Conservation (phyloP, 2,113 vertebrate genomes). For the Scopus umbretta region DNA sequence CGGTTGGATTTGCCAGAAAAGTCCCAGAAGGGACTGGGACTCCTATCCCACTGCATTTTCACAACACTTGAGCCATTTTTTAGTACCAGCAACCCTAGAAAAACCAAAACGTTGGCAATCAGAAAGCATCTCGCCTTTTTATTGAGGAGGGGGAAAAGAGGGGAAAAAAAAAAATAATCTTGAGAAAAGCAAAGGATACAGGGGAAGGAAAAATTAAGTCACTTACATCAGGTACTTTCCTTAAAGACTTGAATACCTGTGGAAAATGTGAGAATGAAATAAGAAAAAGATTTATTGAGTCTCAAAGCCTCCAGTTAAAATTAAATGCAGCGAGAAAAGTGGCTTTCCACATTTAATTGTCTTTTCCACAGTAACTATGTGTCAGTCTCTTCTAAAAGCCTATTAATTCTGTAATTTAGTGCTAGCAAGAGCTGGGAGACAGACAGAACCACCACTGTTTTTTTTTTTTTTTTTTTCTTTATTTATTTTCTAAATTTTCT, state of each 20-base stretch:
- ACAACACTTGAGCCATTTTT: not conserved
- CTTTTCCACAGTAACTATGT: conserved; percentile 68
- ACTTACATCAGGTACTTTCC: not conserved
- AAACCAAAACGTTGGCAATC: not conserved
- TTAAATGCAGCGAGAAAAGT: conserved; percentile 70
- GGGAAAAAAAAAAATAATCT: too few species aligned
- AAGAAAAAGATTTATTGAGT: conserved; percentile 72
- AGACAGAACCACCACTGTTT: not conserved
- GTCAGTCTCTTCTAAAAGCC: conserved; percentile 76
- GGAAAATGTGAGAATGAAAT: conserved; percentile 49
- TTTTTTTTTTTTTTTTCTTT: conserved; percentile 9
- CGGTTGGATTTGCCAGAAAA: not conserved
- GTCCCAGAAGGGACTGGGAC: not conserved
- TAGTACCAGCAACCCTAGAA: not conserved
- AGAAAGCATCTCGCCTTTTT: not conserved
- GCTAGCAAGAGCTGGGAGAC: conserved; percentile 43
- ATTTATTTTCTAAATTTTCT: too few species aligned
- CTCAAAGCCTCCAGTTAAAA: conserved; percentile 69
- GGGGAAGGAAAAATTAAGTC: not conserved
- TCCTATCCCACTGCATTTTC: not conserved
- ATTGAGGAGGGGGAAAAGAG: not conserved
- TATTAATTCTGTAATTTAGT: conserved; percentile 78
- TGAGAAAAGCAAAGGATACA: not conserved
- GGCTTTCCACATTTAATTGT: conserved; percentile 75
- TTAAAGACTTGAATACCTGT: conserved; percentile 23